Evolutionary conservation across 2,888 invertebrate genomes (phyloP).

Genomic region (Pandemis heparana): DNA sequence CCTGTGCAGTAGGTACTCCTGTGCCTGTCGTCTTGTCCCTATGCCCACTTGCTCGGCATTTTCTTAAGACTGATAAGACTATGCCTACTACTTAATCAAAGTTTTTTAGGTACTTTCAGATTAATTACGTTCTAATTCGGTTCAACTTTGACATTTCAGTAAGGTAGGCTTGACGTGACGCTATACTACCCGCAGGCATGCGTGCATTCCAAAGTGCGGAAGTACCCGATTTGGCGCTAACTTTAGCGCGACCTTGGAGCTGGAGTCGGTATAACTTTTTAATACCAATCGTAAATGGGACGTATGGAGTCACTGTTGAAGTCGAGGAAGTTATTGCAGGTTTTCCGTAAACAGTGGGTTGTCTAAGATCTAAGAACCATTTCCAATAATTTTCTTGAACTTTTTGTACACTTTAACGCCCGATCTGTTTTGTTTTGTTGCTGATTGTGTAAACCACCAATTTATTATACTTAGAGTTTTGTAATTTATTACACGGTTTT

Average conservation of each 20-base stretch:
- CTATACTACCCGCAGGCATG: neutral
- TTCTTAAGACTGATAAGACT: too few relatives aligned
- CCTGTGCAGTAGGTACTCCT: too few relatives aligned
- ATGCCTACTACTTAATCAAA: too few relatives aligned
- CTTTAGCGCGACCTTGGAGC: constrained; percentile 31
- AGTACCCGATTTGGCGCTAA: constrained; percentile 14
- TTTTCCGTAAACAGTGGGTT: constrained; percentile 10
- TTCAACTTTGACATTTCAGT: constrained; percentile 30
- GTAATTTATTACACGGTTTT: neutral
- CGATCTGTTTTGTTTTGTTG: too few relatives aligned
- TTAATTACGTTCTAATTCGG: neutral
- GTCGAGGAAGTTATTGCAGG: neutral
- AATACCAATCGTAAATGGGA: constrained; percentile 15
- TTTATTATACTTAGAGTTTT: neutral
- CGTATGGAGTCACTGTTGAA: constrained; percentile 5
- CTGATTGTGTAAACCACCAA: too few relatives aligned
- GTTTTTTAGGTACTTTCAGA: neutral
- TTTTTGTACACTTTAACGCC: neutral
- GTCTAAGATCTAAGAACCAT: neutral
- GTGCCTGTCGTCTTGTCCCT: too few relatives aligned
- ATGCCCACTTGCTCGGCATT: too few relatives aligned
- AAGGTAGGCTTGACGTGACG: constrained; percentile 2
- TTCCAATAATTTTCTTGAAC: neutral
- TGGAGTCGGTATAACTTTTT: constrained; percentile 27
- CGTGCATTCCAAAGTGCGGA: constrained; percentile 25